Conservation (phyloP, 2,113 vertebrate genomes). For the Piliocolobus tephrosceles region DNA sequence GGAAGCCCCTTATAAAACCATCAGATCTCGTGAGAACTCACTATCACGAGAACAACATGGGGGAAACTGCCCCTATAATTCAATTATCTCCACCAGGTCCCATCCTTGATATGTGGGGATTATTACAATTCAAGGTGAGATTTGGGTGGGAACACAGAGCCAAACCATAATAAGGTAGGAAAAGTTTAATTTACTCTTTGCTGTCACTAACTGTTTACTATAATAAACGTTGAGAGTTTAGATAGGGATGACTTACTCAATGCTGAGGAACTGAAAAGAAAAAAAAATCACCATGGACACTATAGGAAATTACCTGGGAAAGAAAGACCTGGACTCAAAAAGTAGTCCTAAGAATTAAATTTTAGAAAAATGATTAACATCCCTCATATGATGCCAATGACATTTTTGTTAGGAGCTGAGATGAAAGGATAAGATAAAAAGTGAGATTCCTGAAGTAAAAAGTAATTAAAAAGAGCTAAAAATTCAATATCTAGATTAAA, state of each 20-base stretch:
- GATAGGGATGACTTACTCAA: neutral
- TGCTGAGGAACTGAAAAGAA: neutral
- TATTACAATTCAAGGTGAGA: too few species aligned
- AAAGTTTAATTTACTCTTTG: neutral
- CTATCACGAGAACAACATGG: too few species aligned
- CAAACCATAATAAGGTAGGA: neutral
- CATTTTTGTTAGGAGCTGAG: neutral
- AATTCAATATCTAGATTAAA: neutral
- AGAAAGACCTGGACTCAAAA: neutral
- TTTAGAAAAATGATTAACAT: neutral
- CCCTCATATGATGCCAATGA: neutral
- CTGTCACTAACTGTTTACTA: neutral
- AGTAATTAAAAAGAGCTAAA: neutral
- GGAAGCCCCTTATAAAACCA: too few species aligned
- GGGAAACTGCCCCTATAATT: too few species aligned
- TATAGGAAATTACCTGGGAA: conserved; percentile 21
- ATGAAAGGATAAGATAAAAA: neutral
- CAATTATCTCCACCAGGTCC: too few species aligned
- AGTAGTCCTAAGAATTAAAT: neutral
- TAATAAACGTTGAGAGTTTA: neutral
- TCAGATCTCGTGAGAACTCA: too few species aligned
- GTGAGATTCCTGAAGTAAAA: neutral
- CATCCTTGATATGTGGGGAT: too few species aligned
- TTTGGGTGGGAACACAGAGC: too few species aligned
- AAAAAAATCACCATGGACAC: neutral